Conservation (phyloP, 2,797 vertebrate species). For the Hoplostethus atlanticus region DNA sequence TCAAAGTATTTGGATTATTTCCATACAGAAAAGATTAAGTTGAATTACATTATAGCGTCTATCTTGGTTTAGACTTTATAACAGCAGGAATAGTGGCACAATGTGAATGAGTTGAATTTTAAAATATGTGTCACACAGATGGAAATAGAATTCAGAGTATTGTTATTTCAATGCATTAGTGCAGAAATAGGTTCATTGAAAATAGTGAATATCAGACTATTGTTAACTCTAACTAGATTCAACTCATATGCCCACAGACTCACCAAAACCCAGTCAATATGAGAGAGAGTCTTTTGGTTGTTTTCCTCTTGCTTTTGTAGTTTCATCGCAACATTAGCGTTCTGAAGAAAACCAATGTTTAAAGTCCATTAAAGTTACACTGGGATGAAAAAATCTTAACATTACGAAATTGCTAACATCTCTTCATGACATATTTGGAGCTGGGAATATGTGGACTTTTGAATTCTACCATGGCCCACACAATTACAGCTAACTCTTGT, state of each 20-base stretch:
- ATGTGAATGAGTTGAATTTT: background rate
- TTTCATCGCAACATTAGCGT: background rate
- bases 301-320: background rate
- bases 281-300: background rate
- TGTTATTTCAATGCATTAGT: too few relatives aligned
- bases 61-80: background rate
- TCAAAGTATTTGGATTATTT: background rate
- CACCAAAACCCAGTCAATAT: too few relatives aligned
- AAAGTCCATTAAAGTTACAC: too few relatives aligned
- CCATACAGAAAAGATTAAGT: background rate
- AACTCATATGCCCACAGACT: too few relatives aligned
- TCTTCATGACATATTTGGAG: background rate
- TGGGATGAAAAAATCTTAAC: background rate
- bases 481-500: background rate
- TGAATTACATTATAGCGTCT: background rate
- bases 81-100: background rate
- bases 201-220: too few relatives aligned
- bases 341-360: background rate
- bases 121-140: slow-evolving; percentile 19
- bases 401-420: too few relatives aligned
- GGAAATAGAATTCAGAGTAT: slow-evolving; percentile 1
- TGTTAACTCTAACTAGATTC: too few relatives aligned
- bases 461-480: background rate
- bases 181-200: too few relatives aligned
- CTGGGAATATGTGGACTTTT: background rate